Base-by-base conservation (phyloP, 2,888 invertebrate species). In the Eurois occulta region DNA sequence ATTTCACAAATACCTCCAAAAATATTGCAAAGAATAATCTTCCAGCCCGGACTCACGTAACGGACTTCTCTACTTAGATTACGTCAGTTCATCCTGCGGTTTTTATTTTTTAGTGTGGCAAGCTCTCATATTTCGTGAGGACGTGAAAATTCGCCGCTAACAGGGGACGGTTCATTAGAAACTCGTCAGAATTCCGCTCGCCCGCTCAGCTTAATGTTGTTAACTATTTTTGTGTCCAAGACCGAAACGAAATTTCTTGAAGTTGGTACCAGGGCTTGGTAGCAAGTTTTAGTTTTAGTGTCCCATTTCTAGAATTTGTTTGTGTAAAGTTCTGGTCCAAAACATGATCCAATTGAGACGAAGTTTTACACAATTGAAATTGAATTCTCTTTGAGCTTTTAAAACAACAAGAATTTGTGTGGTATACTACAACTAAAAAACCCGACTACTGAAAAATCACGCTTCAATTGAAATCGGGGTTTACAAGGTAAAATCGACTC, bases 181-280 rank as follows among this genome's bases (percentile, higher is more conserved):
- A 88, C 90, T 89, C 91, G 91, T 91, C 91, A 90, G 91, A 75
- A 93, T 93, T 93, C 92, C 86, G 74, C 90, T 88, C 92, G 91
- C 93, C 92, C 90, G 85, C 90, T 86, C 88, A 89, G 89, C 92
- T 94, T 95, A 94, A 95, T 95, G 94, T 90, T 92, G 93, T 95
- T 95, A 95, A 95, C 94, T 93, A 94, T 95, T 94, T 94, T 94
- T 93, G 93, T 93, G 93, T 93, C 92, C 93, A 89, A 90, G 90
- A 92, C 87, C 87, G 89, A 89, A 92, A 90, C 90, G 91, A 91
- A 91, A 74, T 86, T 89, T 88, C 80, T 75, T 55, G 68, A 77
- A 80, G 81, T 78, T 76, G 3, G 28, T 43, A 66, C 91, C 69
- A 83, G 80, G 81, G 80, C 64, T 83, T 60, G 72, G 72, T 70